Conservation (phyloP, 1,140 invertebrate species). For the Periplaneta americana region DNA sequence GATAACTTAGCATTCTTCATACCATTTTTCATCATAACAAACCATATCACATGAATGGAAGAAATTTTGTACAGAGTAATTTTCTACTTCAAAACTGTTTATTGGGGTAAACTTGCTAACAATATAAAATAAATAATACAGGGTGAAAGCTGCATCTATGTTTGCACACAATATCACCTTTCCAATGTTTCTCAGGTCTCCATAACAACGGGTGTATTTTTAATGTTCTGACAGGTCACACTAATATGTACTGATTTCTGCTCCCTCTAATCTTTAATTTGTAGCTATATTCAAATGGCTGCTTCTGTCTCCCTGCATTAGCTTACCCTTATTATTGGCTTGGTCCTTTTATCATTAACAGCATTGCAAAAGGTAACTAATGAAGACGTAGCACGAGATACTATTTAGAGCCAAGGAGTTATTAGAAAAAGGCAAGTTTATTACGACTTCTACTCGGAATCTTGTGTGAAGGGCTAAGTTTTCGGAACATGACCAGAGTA, state of each 20-base stretch:
- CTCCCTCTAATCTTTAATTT: too few relatives aligned
- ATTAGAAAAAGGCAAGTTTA: constrained; percentile 3
- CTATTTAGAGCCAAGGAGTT: constrained; percentile 4
- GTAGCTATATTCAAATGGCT: too few relatives aligned
- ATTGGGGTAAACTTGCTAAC: not conserved
- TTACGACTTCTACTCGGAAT: not conserved
- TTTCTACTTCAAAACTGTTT: not conserved
- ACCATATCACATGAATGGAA: not conserved
- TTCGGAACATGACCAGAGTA: constrained; percentile 2
- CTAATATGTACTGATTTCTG: not conserved
- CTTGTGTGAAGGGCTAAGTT: not conserved
- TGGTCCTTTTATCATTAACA: constrained; percentile 7
- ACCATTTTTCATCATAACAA: not conserved
- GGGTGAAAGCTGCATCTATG: not conserved
- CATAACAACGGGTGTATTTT: not conserved
- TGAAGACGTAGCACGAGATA: not conserved
- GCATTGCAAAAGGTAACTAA: not conserved
- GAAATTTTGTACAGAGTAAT: not conserved
- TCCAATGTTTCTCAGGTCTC: not conserved
- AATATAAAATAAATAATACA: not conserved
- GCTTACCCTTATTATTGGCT: not conserved
- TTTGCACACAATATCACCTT: not conserved
- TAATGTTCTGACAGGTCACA: not conserved
- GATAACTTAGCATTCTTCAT: not conserved
- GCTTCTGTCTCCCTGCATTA: not conserved